Evolutionary conservation across 2,888 invertebrate species (phyloP).

Genomic region (Cephus nigrinus): DNA sequence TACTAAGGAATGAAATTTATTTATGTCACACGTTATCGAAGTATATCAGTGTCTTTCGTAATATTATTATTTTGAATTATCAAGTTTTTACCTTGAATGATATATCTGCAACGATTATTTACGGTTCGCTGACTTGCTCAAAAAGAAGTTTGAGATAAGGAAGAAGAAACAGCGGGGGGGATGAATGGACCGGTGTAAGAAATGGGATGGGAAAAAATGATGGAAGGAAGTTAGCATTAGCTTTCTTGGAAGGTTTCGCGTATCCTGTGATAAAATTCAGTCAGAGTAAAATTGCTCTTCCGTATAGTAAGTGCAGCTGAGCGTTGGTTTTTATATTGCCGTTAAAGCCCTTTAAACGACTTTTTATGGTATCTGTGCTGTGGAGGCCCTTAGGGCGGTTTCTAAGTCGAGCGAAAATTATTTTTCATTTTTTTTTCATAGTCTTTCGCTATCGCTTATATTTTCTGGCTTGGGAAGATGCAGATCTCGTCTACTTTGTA

Average conservation of each 20-base stretch:
- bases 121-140: neutral
- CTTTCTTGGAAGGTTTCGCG: neutral
- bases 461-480: neutral
- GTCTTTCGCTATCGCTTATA: neutral
- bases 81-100: neutral
- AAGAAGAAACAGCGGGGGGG: neutral
- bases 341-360: constrained; percentile 2
- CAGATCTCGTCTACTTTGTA: neutral
- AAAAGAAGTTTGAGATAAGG: neutral
- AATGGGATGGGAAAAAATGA: neutral
- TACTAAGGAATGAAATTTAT: neutral
- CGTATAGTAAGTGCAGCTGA: neutral
- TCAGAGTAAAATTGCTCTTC: neutral
- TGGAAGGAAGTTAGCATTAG: neutral
- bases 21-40: neutral
- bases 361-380: neutral
- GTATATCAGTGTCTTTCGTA: neutral
- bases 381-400: neutral
- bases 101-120: neutral
- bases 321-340: neutral
- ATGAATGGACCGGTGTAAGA: neutral
- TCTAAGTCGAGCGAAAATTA: neutral
- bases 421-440: neutral
- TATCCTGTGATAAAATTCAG: neutral
- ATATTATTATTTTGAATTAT: neutral